Percentiles rank a stretch among this genome's conserved stretches.
phyloP scores from a whole-genome alignment of 2,888 invertebrate species.

The Rhaphigaster nebulosa region DNA sequence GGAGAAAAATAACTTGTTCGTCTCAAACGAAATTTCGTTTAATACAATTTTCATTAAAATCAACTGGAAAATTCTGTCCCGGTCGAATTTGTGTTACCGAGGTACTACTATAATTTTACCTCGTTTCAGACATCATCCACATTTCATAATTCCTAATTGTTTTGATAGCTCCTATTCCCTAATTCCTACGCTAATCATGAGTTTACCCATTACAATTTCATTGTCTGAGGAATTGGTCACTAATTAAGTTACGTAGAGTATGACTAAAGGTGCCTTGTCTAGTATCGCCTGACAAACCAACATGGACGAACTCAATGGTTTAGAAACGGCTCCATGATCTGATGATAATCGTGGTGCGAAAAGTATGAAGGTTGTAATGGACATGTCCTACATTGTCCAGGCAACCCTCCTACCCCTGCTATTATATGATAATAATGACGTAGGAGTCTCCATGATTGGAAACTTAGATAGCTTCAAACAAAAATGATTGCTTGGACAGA shows the following conservation, averaged over 20 bases:
- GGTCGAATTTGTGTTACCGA: too few relatives aligned
- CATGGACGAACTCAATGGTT: neutral
- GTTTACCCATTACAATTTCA: neutral
- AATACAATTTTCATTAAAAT: too few relatives aligned
- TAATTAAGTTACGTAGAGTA: neutral
- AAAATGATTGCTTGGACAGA: constrained; percentile 20
- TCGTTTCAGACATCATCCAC: too few relatives aligned
- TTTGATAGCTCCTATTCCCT: too few relatives aligned
- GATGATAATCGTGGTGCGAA: neutral
- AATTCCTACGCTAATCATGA: neutral
- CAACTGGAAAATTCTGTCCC: too few relatives aligned
- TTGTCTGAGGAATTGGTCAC: neutral
- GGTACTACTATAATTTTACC: too few relatives aligned
- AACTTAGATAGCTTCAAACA: constrained; percentile 27
- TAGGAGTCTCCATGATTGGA: constrained; percentile 24
- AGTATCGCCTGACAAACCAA: neutral
- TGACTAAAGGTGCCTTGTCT: neutral
- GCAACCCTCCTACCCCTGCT: neutral
- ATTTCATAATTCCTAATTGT: too few relatives aligned
- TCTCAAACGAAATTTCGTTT: too few relatives aligned
- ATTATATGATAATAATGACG: constrained; percentile 41
- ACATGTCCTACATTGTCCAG: constrained; percentile 15
- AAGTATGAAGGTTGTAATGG: neutral
- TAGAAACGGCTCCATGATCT: neutral
- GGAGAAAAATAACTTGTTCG: too few relatives aligned